phyloP scores from a whole-genome alignment of 2,888 invertebrate species.

The Holacanthella duospinosa region DNA sequence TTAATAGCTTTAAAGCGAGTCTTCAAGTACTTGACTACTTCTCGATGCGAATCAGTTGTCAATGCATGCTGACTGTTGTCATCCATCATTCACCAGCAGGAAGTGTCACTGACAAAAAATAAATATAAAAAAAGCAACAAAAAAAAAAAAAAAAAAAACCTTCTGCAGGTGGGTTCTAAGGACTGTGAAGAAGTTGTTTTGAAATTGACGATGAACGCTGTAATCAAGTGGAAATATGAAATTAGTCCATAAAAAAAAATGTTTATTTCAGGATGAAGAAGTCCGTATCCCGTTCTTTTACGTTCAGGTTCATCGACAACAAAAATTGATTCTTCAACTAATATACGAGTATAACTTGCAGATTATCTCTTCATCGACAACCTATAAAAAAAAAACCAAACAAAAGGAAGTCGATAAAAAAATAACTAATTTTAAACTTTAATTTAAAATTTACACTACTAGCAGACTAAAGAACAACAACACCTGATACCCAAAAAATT shows the following conservation, averaged over 20 bases:
- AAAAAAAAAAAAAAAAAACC: neutral
- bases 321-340: neutral
- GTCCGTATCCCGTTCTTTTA: neutral
- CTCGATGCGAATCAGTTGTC: neutral
- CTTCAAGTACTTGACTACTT: neutral
- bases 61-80: too few relatives aligned
- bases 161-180: neutral
- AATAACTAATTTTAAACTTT: neutral
- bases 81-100: too few relatives aligned
- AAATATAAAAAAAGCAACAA: neutral
- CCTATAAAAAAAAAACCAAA: neutral
- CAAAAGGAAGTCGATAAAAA: neutral
- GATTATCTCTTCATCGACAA: neutral
- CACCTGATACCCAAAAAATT: too few relatives aligned
- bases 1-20: too few relatives aligned
- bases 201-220: too few relatives aligned
- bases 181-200: too few relatives aligned
- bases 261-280: neutral
- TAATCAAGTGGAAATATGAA: neutral
- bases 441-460: too few relatives aligned
- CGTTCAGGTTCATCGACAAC: neutral
- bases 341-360: neutral
- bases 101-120: neutral
- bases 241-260: neutral
- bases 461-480: too few relatives aligned